These are phyloP conservation scores for Pelobates cultripes DNA, from an alignment of 2,797 vertebrate genomes.

Conservation along the genomic window DNA sequence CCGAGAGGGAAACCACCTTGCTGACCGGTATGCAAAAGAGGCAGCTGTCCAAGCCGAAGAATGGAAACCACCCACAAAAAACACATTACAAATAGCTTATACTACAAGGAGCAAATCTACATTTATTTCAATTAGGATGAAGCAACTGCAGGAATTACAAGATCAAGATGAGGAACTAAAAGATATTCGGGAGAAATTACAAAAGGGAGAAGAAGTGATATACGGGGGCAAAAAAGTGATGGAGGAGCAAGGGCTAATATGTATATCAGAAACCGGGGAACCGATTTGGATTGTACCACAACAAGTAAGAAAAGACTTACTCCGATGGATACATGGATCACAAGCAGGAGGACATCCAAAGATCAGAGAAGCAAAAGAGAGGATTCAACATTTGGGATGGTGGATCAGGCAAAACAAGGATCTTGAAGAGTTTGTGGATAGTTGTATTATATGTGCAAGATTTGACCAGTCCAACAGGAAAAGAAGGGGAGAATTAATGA, in stretches of 20 bases:
- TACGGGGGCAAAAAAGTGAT: neutral
- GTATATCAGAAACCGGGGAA: neutral
- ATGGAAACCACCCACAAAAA: neutral
- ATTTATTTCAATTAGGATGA: neutral
- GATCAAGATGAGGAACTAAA: neutral
- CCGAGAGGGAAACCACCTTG: neutral
- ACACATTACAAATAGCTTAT: neutral
- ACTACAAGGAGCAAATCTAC: neutral
- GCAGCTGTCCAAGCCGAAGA: slow-evolving; percentile 1
- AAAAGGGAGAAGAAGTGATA: neutral
- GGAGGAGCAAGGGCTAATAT: neutral
- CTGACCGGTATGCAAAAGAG: neutral
- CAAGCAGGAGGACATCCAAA: slow-evolving; percentile 1
- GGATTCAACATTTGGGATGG: slow-evolving; percentile 1
- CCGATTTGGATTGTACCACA: neutral
- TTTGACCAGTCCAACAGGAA: slow-evolving; percentile 3
- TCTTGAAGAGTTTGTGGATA: neutral
- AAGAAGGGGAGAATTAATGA: slow-evolving; percentile 18
- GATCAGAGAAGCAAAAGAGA: neutral
- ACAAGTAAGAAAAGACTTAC: neutral
- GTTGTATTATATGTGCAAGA: slow-evolving; percentile 8
- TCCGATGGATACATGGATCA: slow-evolving; percentile 14
- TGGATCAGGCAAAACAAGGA: neutral
- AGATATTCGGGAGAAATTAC: neutral
- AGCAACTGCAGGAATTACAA: neutral